Base-by-base conservation (phyloP, 1,140 invertebrate genomes). In the Idris sp. region DNA sequence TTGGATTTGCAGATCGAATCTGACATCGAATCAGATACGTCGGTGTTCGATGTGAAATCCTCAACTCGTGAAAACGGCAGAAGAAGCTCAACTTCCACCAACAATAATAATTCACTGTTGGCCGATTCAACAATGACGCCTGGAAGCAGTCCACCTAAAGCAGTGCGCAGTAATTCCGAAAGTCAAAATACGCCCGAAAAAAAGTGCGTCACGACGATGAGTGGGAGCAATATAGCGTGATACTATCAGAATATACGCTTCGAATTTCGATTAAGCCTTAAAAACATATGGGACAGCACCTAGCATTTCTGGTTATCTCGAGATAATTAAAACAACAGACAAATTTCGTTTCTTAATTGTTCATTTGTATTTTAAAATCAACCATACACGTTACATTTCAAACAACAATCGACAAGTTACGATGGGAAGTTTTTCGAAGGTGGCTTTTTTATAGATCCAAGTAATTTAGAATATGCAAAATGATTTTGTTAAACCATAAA, bases 171-270 rank as follows among this genome's bases (percentile, higher is more conserved):
- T 43, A 90, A 89, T 81, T 89, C 88, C 64, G 89, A 89, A 67
- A 89, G 89, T 79, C 89, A 89, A 73, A 88, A 89, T 67, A 88
- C 88, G 51, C 84, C 88, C 28, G 88, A 90, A 81, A 89, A 86
- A 67, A 89, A 89, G 77, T 89, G 89, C 79, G 86, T 89, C 48
- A 91, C 90, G 68, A 92, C 91, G 53, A 91, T 91, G 90, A 91
- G 90, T 73, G 90, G 90, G 53, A 91, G 89, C 86, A 91, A 90
- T 79, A 91, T 92, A 87, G 90, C 90, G 89, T 92, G 91, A 91
- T 84, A 87, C 83, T 84, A 88, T 78, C 83, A 84, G 87, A 86
- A 86, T 43, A 76, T 87, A 54, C 83, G 84, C 54, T 81, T 83
- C 59, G 83, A 86, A 71, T 84, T 86, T 79, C 81, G 78, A 77